phyloP scores from a whole-genome alignment of 2,113 vertebrate genomes.

The Hypanus sabinus region DNA sequence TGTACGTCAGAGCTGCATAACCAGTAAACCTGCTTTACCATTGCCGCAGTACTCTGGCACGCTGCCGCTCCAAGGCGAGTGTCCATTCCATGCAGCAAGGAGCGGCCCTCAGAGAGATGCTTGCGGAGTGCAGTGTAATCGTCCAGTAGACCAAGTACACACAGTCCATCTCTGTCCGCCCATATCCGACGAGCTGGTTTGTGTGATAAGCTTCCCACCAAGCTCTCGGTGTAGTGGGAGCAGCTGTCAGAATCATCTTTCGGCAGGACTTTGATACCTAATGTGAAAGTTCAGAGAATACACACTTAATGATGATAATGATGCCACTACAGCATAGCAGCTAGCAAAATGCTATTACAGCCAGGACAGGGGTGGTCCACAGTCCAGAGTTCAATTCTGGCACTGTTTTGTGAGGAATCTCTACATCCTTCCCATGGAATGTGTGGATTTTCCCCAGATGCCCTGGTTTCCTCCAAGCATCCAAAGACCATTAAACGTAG shows the following conservation, averaged over 20 bases:
- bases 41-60: conserved; percentile 44
- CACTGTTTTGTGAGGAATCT: too few species aligned
- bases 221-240: conserved; percentile 57
- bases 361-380: too few species aligned
- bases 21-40: conserved; percentile 44
- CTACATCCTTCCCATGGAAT: too few species aligned
- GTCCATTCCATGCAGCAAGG: conserved; percentile 62
- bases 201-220: conserved; percentile 44
- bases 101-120: conserved; percentile 70
- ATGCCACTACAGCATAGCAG: too few species aligned
- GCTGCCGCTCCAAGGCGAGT: conserved; percentile 53
- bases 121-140: conserved; percentile 76
- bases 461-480: too few species aligned
- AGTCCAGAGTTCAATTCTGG: too few species aligned
- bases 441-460: too few species aligned
- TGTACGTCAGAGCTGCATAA: not conserved
- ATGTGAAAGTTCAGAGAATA: not conserved
- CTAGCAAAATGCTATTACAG: too few species aligned
- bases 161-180: conserved; percentile 67
- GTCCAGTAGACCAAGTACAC: conserved; percentile 74
- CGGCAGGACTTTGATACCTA: conserved; percentile 40
- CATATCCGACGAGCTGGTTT: conserved; percentile 63
- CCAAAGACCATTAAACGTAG: too few species aligned
- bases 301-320: not conserved
- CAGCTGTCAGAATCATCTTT: conserved; percentile 45